Evolutionary conservation across 30 jellyfish, hydroid and myxozoan genomes (phyloP), one percentile per base, ranked within the genome.

Genomic region (Hydra vulgaris): DNA sequence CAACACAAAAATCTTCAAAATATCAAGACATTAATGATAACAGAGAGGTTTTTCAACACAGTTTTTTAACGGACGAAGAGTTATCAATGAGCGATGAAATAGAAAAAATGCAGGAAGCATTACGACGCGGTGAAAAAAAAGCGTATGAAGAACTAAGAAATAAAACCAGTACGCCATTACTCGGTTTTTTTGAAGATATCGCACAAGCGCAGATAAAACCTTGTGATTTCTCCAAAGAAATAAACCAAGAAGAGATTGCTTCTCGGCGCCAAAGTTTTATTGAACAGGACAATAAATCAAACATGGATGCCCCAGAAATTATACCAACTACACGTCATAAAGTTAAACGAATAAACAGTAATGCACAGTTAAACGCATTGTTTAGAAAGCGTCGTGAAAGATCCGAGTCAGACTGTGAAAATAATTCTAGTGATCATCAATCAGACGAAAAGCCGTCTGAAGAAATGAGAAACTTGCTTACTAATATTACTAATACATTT

Each of bases 281-380:
- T 61, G 81, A 83, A 20, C 85, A 91, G 27, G 97, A 91, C 25
- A 72, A 27, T 53, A 81, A 91, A 61, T 88, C 96, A 12, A 72
- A 70, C 55, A 19, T 16, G 66, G 81, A 78, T 18, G 85, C 20
- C 0, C 74, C 26, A 0, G 75, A 25, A 25, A 24, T 20, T 16
- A 56, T 27, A 18, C 72, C 74, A 40, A 85, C 83, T 71, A 79
- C 85, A 22, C 88, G 95, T 54, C 94, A 85, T 81, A 89, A 85
- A 70, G 97, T 91, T 26, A 89, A 83, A 26, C 95, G 97, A 26
- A 86, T 85, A 71, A 86, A 82, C 54, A 91, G 97, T 74, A 94
- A 85, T 80, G 97, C 97, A 25, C 94, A 86, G 74, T 77, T 91
- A 74, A 78, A 91, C 75, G 97, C 92, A 12, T 87, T 86, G 66